Percentiles rank a stretch among this genome's conserved stretches.
These are phyloP conservation scores for Hirtodrosophila confusa DNA, from an alignment of 2,888 invertebrate species.

Conservation along the genomic window DNA sequence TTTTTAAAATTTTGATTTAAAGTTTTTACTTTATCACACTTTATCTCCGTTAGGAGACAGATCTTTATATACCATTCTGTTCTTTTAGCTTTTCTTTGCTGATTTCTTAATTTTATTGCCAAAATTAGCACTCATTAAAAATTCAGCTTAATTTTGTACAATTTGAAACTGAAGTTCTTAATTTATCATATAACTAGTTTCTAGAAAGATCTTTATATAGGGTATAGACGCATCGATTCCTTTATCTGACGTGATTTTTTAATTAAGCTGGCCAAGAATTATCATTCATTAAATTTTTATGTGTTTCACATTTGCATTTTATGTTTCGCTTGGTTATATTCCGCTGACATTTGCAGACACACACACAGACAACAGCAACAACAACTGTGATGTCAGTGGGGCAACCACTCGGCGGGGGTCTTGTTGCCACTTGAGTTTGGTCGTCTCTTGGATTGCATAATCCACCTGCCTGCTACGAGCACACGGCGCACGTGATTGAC, in stretches of 20 bases:
- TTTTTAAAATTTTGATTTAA: too few species aligned
- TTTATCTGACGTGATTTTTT: too few species aligned
- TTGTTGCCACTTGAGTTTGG: constrained; percentile 1
- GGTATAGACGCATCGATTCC: too few species aligned
- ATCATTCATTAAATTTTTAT: constrained; percentile 34
- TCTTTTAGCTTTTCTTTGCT: not conserved
- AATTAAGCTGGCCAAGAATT: too few species aligned
- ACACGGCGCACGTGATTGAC: constrained; percentile 57
- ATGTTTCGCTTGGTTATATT: constrained; percentile 45
- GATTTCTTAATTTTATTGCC: constrained; percentile 19
- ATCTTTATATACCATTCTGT: not conserved
- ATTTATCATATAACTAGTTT: too few species aligned
- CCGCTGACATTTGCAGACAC: constrained; percentile 40
- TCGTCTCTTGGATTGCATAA: constrained; percentile 41
- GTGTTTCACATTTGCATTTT: constrained; percentile 54
- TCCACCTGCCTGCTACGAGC: constrained; percentile 11
- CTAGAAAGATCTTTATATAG: too few species aligned
- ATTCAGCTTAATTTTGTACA: too few species aligned
- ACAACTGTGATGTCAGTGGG: constrained; percentile 33
- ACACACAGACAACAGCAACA: not conserved
- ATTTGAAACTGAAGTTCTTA: too few species aligned
- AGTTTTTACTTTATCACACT: too few species aligned
- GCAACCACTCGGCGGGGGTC: constrained; percentile 20
- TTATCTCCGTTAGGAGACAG: too few species aligned
- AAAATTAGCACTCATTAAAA: not conserved